Base-by-base conservation (phyloP, 2,888 invertebrate genomes). In the Strigamia transsilvanica region DNA sequence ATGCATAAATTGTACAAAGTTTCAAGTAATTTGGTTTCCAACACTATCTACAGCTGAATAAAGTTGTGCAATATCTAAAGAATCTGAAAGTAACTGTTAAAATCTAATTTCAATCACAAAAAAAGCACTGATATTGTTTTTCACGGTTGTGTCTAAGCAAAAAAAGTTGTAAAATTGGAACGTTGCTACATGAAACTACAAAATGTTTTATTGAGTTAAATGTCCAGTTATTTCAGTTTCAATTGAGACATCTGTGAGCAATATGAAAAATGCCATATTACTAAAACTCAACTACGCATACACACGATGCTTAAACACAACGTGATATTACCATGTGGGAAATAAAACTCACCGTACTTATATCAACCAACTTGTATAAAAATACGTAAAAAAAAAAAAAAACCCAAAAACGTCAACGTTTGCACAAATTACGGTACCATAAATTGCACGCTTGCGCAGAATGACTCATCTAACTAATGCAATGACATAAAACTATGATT, bases 231-330 rank as follows among this genome's bases (percentile, higher is more conserved):
- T 56, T 56, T 56, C 56, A 56, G 56, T 56, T 56, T 56, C 56
- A 18, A 18, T n/a, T 56, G 18, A 56, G 56, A 56, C 56, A 56
- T 56, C 18, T 56, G 56, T 18, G 56, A 56, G 56, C 56, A 56
- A 56, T 56, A 56, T 18, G 56, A 18, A 56, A 46, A 56, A 18
- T 56, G 56, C 56, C 18, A 56, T 18, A 56, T 56, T 56, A 56
- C 56, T 56, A 4, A 18, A 56, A 4, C 21, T 56, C 56, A 56
- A 56, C 56, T 56, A 18, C 56, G 56, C 56, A 56, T 56, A 18
- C 56, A 56, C 9, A 56, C 4, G 56, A 56, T 56, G 56, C 56
- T 56, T 9, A 38, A 38, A 38, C 38, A 38, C 6, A 38, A 38
- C 6, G 38, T 38, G 56, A 56, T 56, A 56, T 56, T 56, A 7